Evolutionary conservation across 2,888 invertebrate genomes (phyloP).

Genomic region (Plemyria rubiginata): DNA sequence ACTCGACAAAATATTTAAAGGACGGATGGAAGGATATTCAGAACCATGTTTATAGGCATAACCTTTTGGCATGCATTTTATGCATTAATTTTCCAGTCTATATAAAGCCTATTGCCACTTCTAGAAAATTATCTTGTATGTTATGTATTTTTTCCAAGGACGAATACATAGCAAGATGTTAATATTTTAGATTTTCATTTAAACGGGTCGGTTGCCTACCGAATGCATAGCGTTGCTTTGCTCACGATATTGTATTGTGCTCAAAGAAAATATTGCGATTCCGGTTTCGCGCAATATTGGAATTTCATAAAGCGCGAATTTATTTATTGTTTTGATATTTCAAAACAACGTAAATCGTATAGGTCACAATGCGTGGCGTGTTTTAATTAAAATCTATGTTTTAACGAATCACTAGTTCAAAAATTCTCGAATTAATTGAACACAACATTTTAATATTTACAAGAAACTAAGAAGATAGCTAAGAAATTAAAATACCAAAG

Average conservation of each 20-base stretch:
- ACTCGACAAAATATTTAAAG: no score
- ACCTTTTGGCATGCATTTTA: no score
- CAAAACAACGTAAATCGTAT: no score
- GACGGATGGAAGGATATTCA: no score
- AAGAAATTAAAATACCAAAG: constrained; percentile 51
- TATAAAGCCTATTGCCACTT: no score
- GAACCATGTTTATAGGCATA: no score
- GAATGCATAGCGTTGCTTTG: constrained; percentile 44
- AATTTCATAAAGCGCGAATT: constrained; percentile 56
- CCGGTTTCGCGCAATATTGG: constrained; percentile 56
- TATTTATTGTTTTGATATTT: constrained; percentile 49
- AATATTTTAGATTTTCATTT: neutral
- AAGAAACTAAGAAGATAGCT: constrained; percentile 41
- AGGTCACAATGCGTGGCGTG: no score
- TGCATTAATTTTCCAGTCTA: no score
- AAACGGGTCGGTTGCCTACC: constrained; percentile 4
- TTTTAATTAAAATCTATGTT: no score
- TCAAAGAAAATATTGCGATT: constrained; percentile 66
- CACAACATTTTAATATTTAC: neutral
- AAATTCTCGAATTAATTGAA: neutral
- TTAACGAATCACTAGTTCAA: neutral
- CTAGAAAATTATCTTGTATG: no score
- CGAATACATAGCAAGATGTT: no score
- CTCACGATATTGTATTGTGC: constrained; percentile 60
- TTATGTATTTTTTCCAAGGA: no score